Evolutionary conservation across 2,113 vertebrate genomes (phyloP).

Genomic region (Sigmodon hispidus): DNA sequence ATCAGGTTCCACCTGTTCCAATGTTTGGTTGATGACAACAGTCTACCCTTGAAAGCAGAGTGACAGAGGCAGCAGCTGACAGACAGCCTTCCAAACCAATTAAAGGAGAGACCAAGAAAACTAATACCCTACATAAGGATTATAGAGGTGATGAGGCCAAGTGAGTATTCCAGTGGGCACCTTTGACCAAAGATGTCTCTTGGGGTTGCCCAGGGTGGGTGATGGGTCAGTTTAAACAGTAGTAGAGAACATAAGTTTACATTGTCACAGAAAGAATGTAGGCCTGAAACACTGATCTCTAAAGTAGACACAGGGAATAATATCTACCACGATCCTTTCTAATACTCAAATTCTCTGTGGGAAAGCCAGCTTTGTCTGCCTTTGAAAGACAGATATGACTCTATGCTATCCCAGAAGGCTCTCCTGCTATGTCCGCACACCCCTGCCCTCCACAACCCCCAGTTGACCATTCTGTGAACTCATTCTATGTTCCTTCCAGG

Average conservation of each 20-base stretch:
- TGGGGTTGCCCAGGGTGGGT: not conserved
- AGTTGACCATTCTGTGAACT: not conserved
- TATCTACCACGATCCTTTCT: not conserved
- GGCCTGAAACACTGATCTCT: not conserved
- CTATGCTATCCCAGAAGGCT: not conserved
- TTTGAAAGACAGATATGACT: not conserved
- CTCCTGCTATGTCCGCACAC: not conserved
- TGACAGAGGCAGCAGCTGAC: constrained; percentile 59
- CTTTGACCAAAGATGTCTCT: not conserved
- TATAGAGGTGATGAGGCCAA: not conserved
- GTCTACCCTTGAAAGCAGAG: constrained; percentile 56
- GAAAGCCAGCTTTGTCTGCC: not conserved
- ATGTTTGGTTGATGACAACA: constrained; percentile 71
- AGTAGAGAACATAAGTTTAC: not conserved
- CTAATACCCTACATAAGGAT: not conserved
- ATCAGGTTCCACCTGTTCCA: constrained; percentile 69
- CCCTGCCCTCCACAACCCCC: not conserved
- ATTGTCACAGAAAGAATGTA: not conserved
- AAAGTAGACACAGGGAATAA: not conserved
- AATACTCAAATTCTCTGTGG: not conserved
- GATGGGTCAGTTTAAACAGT: not conserved
- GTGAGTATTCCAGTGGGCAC: not conserved
- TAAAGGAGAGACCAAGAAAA: constrained; percentile 8
- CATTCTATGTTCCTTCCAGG: not conserved
- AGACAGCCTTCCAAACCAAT: constrained; percentile 28